Conservation (phyloP, 1,140 invertebrate genomes). For the Zaprionus tsacasi region DNA sequence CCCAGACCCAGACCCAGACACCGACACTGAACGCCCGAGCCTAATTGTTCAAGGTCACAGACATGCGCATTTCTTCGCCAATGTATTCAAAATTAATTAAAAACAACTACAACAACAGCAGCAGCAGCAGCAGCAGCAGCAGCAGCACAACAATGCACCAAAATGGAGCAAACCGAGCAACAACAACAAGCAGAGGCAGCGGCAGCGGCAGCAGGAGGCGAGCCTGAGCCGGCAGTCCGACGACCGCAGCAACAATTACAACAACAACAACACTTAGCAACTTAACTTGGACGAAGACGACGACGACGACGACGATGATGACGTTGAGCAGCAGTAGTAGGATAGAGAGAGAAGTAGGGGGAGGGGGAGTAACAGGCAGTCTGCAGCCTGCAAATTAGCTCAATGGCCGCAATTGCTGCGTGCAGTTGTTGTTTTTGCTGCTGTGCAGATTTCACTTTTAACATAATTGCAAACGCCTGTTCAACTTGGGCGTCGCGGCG, state of each 20-base stretch:
- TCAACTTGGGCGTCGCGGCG: slow-evolving; percentile 25
- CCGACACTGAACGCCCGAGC: slow-evolving; percentile 48
- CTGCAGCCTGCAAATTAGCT: slow-evolving; percentile 54
- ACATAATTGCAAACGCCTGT: slow-evolving; percentile 32
- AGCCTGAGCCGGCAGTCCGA: slow-evolving; percentile 18
- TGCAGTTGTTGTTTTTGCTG: slow-evolving; percentile 23
- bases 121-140: slow-evolving; percentile 13
- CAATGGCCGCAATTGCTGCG: slow-evolving; percentile 51
- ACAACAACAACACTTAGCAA: slow-evolving; percentile 12
- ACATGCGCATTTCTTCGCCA: slow-evolving; percentile 72
- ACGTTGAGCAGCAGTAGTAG: background rate
- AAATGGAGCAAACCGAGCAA: slow-evolving; percentile 41
- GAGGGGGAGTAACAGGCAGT: slow-evolving; percentile 1
- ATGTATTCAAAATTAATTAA: slow-evolving; percentile 77
- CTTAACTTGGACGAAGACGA: slow-evolving; percentile 33
- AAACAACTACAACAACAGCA: slow-evolving; percentile 46
- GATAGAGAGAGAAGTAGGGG: background rate
- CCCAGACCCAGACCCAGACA: slow-evolving; percentile 44
- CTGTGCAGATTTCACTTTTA: slow-evolving; percentile 55
- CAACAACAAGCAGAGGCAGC: slow-evolving; percentile 14
- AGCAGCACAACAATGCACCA: slow-evolving; percentile 46
- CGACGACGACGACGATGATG: background rate
- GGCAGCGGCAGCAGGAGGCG: slow-evolving; percentile 12
- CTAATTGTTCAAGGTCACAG: slow-evolving; percentile 79
- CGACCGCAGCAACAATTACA: slow-evolving; percentile 35